These are phyloP conservation scores for Rapana venosa DNA, from an alignment of 2,888 invertebrate genomes.

Conservation along the genomic window DNA sequence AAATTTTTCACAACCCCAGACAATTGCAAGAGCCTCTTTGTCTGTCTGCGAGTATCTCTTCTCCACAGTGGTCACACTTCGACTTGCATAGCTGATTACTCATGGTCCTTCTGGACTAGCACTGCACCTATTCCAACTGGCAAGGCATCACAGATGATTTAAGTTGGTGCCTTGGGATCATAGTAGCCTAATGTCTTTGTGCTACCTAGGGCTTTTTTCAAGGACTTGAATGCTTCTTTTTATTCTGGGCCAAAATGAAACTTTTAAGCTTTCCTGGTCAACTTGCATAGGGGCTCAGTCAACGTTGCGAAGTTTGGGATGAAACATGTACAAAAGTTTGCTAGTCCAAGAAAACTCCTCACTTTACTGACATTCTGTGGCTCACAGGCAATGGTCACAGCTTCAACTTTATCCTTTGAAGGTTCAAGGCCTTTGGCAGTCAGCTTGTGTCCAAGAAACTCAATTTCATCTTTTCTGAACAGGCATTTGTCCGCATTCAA, in stretches of 20 bases:
- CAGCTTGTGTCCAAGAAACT: slow-evolving; percentile 47
- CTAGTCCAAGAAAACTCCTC: slow-evolving; percentile 9
- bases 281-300: neutral
- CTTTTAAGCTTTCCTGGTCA: neutral
- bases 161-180: neutral
- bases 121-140: slow-evolving; percentile 3
- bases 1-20: slow-evolving; percentile 28
- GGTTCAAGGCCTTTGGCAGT: slow-evolving; percentile 42
- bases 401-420: slow-evolving; percentile 41
- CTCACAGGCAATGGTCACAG: slow-evolving; percentile 38
- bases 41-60: slow-evolving; percentile 20
- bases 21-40: slow-evolving; percentile 29
- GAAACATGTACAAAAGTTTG: slow-evolving; percentile 6
- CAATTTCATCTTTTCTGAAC: slow-evolving; percentile 50
- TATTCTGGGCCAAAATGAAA: neutral
- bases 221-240: neutral
- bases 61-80: neutral
- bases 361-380: slow-evolving; percentile 30
- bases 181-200: neutral
- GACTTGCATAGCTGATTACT: slow-evolving; percentile 17
- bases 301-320: neutral
- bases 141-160: slow-evolving; percentile 4
- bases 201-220: neutral
- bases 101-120: neutral
- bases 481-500: slow-evolving; percentile 56